Conservation (phyloP, 2,888 invertebrate species). For the Synanthedon vespiformis region DNA sequence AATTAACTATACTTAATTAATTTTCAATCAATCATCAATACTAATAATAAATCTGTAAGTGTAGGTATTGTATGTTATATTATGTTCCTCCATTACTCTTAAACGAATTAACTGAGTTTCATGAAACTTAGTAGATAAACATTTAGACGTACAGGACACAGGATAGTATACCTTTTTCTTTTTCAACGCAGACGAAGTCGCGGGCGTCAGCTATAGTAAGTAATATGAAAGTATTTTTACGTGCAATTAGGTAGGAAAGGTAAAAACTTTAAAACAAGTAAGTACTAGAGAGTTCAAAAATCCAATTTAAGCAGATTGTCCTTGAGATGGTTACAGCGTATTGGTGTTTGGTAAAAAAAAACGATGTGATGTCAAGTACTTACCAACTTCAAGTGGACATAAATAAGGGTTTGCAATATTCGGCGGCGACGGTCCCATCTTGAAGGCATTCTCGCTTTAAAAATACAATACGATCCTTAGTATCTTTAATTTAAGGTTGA, state of each 20-base stretch:
- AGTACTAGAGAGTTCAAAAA: conserved; percentile 8
- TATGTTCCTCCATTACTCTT: no score
- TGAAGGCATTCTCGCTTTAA: conserved; percentile 38
- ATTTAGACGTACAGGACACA: no score
- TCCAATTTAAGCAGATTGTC: conserved; percentile 33
- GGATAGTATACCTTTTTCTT: no score
- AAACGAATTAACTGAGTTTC: no score
- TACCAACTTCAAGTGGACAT: conserved; percentile 65
- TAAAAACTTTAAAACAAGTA: background rate
- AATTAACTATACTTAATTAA: no score
- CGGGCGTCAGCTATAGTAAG: no score
- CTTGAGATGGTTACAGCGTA: conserved; percentile 20
- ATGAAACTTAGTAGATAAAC: no score
- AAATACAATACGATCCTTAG: conserved; percentile 20
- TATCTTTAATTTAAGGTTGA: conserved; percentile 6
- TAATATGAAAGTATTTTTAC: background rate
- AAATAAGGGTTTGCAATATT: conserved; percentile 66
- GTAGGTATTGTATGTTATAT: no score
- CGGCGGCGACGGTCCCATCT: conserved; percentile 44
- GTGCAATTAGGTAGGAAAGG: background rate
- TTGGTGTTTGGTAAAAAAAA: conserved; percentile 35
- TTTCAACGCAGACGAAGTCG: no score
- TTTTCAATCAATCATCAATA: no score
- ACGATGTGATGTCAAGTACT: conserved; percentile 37
- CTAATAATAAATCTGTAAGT: no score